Base-by-base conservation (phyloP, 2,888 invertebrate genomes). In the Chalcosyrphus nemorum region DNA sequence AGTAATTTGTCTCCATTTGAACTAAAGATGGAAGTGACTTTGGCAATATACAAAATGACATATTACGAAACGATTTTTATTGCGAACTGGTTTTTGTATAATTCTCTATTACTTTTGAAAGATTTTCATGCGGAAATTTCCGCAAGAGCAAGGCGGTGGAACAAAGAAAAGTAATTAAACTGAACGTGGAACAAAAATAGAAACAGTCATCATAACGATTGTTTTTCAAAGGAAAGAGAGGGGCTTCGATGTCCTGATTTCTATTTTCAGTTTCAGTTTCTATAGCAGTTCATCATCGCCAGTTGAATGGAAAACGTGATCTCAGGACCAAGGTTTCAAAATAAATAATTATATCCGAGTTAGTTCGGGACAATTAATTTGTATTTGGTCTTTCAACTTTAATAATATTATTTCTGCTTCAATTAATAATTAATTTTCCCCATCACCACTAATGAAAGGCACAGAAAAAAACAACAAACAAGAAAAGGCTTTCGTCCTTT, bases 1-100 rank as follows among this genome's bases (percentile, higher is more conserved):
- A 38, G 65, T 65, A 38, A 65, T 65, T 65, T 65, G 50, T 65
- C 50, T 65, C 50, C 47, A 35, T 65, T 50, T 21, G 2, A 15
- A 35, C 13, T 5, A 15, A 50, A 50, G 35, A 50, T 47, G 17
- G 47, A 47, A 47, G 52, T 54, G 29, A 29, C 54, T 54, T 32
- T 19, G 11, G 54, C 50, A 27, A 50, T 5, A 50, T 13, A 13
- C n/a, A n/a, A n/a, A 50, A 50, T 50, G 50, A 50, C 27, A 50
- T 9, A 27, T 50, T 50, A 27, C 24, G 50, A 13, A 50, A 13
- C 50, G 19, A 50, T 27, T 50, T 50, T 17, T 43, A 43, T 43
- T 17, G 43, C 17, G 43, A 43, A 43, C 43, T 9, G 43, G 43
- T n/a, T 21, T 50, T 50, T 13, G 24, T n/a, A 50, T 50, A 27